phyloP scores from a whole-genome alignment of 2,113 vertebrate genomes.

The Calidris pygmaea region DNA sequence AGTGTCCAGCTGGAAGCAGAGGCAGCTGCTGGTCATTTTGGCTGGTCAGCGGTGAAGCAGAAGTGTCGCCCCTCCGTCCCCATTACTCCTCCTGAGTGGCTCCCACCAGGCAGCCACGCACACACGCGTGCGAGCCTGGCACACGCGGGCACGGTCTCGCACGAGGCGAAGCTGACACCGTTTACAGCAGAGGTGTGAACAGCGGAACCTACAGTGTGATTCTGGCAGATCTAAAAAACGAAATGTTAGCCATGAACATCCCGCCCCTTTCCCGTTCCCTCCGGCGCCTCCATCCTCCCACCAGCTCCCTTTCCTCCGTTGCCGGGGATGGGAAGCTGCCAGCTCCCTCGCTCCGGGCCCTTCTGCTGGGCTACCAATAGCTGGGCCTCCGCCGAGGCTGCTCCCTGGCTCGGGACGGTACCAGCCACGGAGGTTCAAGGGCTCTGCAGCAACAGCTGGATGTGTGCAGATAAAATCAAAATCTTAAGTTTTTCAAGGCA shows the following conservation, averaged over 20 bases:
- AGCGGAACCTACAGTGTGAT: fast-evolving
- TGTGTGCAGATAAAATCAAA: constrained; percentile 7
- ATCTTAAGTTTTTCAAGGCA: not conserved
- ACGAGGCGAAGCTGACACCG: not conserved
- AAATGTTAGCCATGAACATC: not conserved
- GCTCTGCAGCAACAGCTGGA: not conserved
- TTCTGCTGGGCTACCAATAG: not conserved
- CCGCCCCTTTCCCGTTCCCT: not conserved
- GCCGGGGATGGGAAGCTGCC: not conserved
- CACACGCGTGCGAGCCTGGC: not conserved
- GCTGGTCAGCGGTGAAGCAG: not conserved
- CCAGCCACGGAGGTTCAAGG: not conserved
- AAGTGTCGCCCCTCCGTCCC: not conserved
- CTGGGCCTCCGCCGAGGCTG: not conserved
- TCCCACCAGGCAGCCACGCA: not conserved
- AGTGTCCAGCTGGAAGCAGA: not conserved
- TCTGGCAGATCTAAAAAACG: not conserved
- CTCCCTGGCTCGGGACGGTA: not conserved
- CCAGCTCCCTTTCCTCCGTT: not conserved
- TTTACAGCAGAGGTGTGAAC: not conserved
- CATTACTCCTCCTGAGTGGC: not conserved
- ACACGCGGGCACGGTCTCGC: fast-evolving
- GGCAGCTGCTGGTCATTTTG: not conserved
- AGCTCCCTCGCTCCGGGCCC: not conserved
- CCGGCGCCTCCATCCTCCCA: not conserved